A percentile compares a stretch with the other conserved stretches of the same genome.
Evolutionary conservation across 1,140 invertebrate genomes (phyloP).

Genomic region (Drosophila lowei): DNA sequence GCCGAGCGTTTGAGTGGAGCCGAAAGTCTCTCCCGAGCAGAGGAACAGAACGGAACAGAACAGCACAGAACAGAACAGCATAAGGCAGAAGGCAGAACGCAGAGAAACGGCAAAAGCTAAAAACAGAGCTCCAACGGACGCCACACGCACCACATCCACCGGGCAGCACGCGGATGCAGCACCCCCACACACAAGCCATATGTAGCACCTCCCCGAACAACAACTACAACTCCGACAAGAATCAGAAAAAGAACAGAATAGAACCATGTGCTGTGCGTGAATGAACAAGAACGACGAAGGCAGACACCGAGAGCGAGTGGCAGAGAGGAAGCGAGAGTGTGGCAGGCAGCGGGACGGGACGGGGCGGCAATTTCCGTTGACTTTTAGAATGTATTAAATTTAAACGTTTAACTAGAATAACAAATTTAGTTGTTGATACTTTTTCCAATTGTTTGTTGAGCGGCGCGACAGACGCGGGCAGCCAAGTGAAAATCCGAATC

Average conservation of each 20-base stretch:
- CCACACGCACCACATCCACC: slow-evolving; percentile 49
- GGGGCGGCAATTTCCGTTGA: slow-evolving; percentile 73
- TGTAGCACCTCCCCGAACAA: too few relatives aligned
- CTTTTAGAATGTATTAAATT: slow-evolving; percentile 74
- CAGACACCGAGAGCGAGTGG: slow-evolving; percentile 13
- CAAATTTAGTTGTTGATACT: slow-evolving; percentile 82
- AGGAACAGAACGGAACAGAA: slow-evolving; percentile 4
- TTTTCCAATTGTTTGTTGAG: slow-evolving; percentile 79
- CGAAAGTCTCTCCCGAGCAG: slow-evolving; percentile 7
- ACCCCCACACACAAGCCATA: slow-evolving; percentile 20
- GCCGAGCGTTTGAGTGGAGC: not conserved
- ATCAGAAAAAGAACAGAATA: slow-evolving; percentile 7
- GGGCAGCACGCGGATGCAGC: slow-evolving; percentile 14
- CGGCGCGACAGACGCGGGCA: slow-evolving; percentile 47
- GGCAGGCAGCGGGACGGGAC: slow-evolving; percentile 53
- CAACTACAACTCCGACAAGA: too few relatives aligned
- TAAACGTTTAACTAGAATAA: slow-evolving; percentile 81
- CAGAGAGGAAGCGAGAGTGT: slow-evolving; percentile 20
- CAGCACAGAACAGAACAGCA: slow-evolving; percentile 14
- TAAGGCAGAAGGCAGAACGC: slow-evolving; percentile 16
- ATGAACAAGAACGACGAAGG: slow-evolving; percentile 34
- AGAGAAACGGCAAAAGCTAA: slow-evolving; percentile 1
- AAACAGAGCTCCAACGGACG: slow-evolving; percentile 43
- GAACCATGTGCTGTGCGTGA: slow-evolving; percentile 66
- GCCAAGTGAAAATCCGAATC: slow-evolving; percentile 26